phyloP scores from a whole-genome alignment of 2,888 invertebrate genomes.

The Lasioglossum lativentre region DNA sequence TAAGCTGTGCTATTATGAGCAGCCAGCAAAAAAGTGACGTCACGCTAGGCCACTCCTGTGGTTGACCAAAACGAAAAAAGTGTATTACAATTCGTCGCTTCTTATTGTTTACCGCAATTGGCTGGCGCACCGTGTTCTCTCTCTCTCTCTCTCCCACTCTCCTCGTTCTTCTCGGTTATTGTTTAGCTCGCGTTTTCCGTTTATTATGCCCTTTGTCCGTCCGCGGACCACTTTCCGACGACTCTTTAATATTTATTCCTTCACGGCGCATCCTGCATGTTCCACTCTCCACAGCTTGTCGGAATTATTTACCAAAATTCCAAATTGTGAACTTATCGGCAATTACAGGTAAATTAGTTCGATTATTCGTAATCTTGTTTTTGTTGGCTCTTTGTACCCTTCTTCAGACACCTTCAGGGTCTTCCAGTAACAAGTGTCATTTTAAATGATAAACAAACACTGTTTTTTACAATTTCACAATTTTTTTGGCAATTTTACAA shows the following conservation, averaged over 20 bases:
- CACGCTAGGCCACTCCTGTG: slow-evolving; percentile 75
- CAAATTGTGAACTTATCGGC: not conserved
- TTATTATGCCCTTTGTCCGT: slow-evolving; percentile 48
- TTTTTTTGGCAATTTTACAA: too few species aligned
- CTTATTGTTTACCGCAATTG: slow-evolving; percentile 74
- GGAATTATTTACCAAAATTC: not conserved
- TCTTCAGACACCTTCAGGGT: too few species aligned
- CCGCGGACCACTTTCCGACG: slow-evolving; percentile 27
- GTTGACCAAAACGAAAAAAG: slow-evolving; percentile 61
- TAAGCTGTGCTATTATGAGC: slow-evolving; percentile 77
- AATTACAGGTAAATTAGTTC: too few species aligned
- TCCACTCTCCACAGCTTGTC: not conserved
- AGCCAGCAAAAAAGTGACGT: slow-evolving; percentile 73
- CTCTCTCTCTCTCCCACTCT: not conserved
- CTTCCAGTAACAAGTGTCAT: too few species aligned
- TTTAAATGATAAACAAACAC: too few species aligned
- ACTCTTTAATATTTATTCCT: slow-evolving; percentile 56
- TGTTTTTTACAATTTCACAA: too few species aligned
- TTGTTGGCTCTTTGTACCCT: too few species aligned
- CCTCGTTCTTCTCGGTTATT: slow-evolving; percentile 73
- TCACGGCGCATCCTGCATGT: slow-evolving; percentile 25
- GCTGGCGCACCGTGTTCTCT: slow-evolving; percentile 32
- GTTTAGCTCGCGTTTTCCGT: slow-evolving; percentile 67
- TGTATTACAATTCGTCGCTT: slow-evolving; percentile 65
- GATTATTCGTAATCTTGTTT: not conserved